phyloP scores from a whole-genome alignment of 2,113 vertebrate genomes.

The Brachyhypopomus occidentalis region DNA sequence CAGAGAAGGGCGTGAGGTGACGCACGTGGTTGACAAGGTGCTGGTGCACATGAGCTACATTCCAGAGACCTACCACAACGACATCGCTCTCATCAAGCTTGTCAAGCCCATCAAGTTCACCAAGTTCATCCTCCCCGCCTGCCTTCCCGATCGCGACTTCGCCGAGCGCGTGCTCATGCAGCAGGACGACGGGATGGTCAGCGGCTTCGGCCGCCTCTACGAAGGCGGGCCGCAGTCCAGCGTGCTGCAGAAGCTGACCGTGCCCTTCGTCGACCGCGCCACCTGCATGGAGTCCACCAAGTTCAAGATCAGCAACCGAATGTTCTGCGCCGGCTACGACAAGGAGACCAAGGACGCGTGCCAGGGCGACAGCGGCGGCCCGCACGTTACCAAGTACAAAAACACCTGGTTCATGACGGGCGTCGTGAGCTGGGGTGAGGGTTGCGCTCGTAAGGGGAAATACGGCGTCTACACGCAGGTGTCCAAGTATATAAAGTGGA shows the following conservation, averaged over 20 bases:
- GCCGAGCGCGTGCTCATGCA: slow-evolving; percentile 87
- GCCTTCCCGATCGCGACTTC: slow-evolving; percentile 83
- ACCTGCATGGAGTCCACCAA: slow-evolving; percentile 83
- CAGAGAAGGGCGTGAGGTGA: slow-evolving; percentile 68
- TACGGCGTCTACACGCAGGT: slow-evolving; percentile 92
- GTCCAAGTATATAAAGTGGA: slow-evolving; percentile 84
- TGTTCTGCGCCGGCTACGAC: slow-evolving; percentile 95
- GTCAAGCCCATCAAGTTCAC: slow-evolving; percentile 78
- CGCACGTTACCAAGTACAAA: slow-evolving; percentile 84
- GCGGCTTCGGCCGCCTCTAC: slow-evolving; percentile 84
- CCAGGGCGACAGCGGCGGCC: slow-evolving; percentile 93
- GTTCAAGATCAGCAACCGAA: slow-evolving; percentile 76
- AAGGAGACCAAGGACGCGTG: slow-evolving; percentile 81
- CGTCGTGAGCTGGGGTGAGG: slow-evolving; percentile 95
- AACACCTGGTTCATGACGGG: slow-evolving; percentile 87
- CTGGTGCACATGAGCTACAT: slow-evolving; percentile 75
- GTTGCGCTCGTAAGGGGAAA: slow-evolving; percentile 86
- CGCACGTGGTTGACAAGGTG: slow-evolving; percentile 69
- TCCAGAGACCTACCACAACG: slow-evolving; percentile 76
- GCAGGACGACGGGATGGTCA: slow-evolving; percentile 74
- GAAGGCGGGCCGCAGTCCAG: slow-evolving; percentile 72
- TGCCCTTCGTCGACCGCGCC: slow-evolving; percentile 83
- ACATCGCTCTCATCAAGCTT: slow-evolving; percentile 89
- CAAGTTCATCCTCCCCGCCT: slow-evolving; percentile 80
- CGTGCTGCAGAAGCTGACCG: slow-evolving; percentile 76